A percentile compares a stretch with the other conserved stretches of the same genome.
These are phyloP conservation scores for Natator depressus DNA, from an alignment of 2,113 vertebrate genomes.

Conservation along the genomic window DNA sequence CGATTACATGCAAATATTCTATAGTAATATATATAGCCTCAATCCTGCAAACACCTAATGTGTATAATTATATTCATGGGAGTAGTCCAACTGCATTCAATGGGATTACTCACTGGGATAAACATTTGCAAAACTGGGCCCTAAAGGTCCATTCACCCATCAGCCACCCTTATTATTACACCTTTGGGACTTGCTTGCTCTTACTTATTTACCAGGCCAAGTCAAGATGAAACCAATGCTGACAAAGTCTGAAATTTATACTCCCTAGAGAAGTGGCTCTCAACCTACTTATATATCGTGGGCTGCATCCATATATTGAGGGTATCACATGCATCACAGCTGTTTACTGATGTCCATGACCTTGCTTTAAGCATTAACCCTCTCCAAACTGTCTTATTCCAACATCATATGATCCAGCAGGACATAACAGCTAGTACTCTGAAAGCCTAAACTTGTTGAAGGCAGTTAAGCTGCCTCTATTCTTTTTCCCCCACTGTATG, in stretches of 20 bases:
- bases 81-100: background rate
- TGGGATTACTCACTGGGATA: background rate
- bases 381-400: background rate
- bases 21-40: background rate
- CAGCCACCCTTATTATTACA: background rate
- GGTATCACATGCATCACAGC: too few species aligned
- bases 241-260: fast-evolving
- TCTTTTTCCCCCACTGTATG: too few species aligned
- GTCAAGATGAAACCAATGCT: background rate
- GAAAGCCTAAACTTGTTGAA: background rate
- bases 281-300: too few species aligned
- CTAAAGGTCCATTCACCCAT: background rate
- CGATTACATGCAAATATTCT: background rate
- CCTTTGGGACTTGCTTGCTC: background rate
- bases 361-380: background rate
- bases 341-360: background rate
- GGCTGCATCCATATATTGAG: too few species aligned
- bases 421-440: background rate
- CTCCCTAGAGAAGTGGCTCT: background rate
- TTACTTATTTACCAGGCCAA: background rate
- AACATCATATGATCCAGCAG: background rate
- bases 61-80: background rate
- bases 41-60: background rate
- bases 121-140: background rate
- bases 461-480: background rate